These are phyloP conservation scores for Drosophila picticornis DNA, from an alignment of 2,888 invertebrate genomes.

Conservation along the genomic window DNA sequence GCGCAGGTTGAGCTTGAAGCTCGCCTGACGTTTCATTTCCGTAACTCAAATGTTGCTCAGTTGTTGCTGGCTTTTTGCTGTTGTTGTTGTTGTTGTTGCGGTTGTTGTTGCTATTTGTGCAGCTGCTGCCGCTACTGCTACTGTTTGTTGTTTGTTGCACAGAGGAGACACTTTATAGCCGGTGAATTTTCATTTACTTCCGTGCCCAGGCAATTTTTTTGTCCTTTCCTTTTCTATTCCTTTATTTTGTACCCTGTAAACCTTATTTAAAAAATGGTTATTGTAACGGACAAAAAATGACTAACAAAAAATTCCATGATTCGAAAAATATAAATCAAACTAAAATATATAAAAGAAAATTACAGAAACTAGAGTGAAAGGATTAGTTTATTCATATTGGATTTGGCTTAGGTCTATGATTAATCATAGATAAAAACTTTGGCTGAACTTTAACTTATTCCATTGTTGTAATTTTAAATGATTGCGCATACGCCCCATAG, in stretches of 20 bases:
- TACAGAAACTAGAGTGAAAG: background rate
- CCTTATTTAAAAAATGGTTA: background rate
- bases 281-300: background rate
- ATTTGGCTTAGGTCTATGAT: background rate
- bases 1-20: slow-evolving; percentile 20
- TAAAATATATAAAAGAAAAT: background rate
- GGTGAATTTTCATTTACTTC: slow-evolving; percentile 78
- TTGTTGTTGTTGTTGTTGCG: slow-evolving; percentile 12
- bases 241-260: slow-evolving; percentile 6
- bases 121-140: background rate
- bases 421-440: background rate
- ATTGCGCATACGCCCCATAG: background rate
- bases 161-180: slow-evolving; percentile 71
- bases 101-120: slow-evolving; percentile 21
- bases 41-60: slow-evolving; percentile 76
- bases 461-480: background rate
- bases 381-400: background rate
- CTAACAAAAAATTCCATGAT: background rate
- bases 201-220: slow-evolving; percentile 62
- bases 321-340: background rate
- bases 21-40: slow-evolving; percentile 79
- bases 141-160: slow-evolving; percentile 26
- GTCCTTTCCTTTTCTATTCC: slow-evolving; percentile 1
- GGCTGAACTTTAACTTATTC: background rate
- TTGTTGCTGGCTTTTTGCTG: slow-evolving; percentile 31